Base-by-base conservation (phyloP, 2,888 invertebrate genomes). In the Synergus itoensis region DNA sequence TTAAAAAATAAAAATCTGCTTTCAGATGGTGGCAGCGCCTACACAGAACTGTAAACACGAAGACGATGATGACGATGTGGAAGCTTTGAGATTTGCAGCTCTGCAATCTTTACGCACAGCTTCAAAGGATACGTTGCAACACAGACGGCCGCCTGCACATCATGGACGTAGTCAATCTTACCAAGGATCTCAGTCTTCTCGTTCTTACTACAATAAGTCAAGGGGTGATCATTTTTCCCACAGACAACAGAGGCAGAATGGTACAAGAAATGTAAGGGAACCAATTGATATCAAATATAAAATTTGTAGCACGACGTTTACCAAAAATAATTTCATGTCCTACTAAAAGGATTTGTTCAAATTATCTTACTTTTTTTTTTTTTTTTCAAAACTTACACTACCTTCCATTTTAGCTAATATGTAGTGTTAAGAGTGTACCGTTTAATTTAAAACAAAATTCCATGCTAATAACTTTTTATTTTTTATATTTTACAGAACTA, bases 401-500 rank as follows among this genome's bases (percentile, higher is more conserved):
- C 36, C 36, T 36, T 36, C 5, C 36, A 36, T 36, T 36, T 36
- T 36, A 36, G 36, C 36, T 5, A 36, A 36, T 2, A 28, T 28
- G 28, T 28, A 28, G 36, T 36, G 36, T 36, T 36, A 36, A 36
- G 5, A 36, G 5, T 36, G 43, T 7, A 11, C 7, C 9, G 1
- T 11, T 43, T 43, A 43, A 9, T 43, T 63, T 63, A 12, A 76
- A 76, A 76, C 14, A 76, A 60, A 60, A 45, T 28, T 11, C 9
- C 14, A 9, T 63, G 57, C 60, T 57, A 14, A 73, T 48, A 21
- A 41, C 11, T 63, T 40, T 48, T 41, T 36, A 41, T 57, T 60
- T 76, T 16, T 75, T 4, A 63, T 64, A 12, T 18, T 53, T 77
- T 87, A 28, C 85, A 89, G 89, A 89, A 88, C 81, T 73, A 53